A percentile compares a stretch with the other conserved stretches of the same genome.
phyloP scores from a whole-genome alignment of 2,113 vertebrate species.

The Eidolon helvum region DNA sequence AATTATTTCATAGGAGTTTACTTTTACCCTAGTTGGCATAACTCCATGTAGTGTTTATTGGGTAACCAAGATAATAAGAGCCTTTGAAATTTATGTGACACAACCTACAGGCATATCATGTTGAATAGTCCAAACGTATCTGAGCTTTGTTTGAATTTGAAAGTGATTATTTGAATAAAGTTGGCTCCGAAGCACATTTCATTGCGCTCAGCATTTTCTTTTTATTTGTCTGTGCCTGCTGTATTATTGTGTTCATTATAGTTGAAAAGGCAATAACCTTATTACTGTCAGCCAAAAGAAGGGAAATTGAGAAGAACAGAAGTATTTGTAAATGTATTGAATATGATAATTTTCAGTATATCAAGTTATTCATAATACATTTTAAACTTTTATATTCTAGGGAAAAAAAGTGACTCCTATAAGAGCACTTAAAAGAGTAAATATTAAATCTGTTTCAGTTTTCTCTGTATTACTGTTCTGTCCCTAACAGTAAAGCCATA shows the following conservation, averaged over 20 bases:
- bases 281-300: neutral
- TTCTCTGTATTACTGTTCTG: neutral
- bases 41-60: neutral
- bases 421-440: constrained; percentile 17
- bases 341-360: neutral
- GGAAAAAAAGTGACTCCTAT: neutral
- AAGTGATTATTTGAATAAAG: constrained; percentile 19
- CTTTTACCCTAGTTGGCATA: constrained; percentile 81
- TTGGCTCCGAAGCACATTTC: neutral
- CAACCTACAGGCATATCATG: neutral
- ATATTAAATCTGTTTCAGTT: neutral
- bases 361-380: neutral
- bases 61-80: neutral
- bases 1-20: neutral
- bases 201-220: neutral
- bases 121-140: neutral
- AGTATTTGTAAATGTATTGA: neutral
- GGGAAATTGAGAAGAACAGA: neutral
- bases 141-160: constrained; percentile 21
- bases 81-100: neutral
- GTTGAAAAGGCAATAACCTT: neutral
- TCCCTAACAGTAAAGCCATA: neutral
- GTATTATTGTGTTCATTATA: neutral
- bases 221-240: neutral
- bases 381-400: constrained; percentile 5